Percentiles rank a stretch among this genome's conserved stretches.
phyloP scores from a whole-genome alignment of 2,797 vertebrate genomes.

The Sus cebifrons region DNA sequence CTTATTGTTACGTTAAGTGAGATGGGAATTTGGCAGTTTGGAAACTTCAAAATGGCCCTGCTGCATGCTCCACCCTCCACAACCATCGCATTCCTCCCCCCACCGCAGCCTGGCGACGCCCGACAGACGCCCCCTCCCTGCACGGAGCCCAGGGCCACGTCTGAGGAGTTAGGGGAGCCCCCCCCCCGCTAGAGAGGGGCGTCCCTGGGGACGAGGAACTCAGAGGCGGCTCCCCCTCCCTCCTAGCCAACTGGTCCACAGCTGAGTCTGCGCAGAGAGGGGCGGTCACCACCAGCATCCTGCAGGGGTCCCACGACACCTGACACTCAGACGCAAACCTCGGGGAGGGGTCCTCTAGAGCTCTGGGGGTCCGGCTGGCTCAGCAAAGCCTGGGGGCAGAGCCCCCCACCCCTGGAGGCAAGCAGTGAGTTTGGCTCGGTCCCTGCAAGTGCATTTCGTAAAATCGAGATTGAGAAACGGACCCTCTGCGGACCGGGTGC shows the following conservation, averaged over 20 bases:
- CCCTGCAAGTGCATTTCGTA: accelerated
- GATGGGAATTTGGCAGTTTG: neutral
- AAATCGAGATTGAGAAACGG: accelerated
- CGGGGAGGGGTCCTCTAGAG: neutral
- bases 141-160: conserved; percentile 64
- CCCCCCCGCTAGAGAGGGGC: conserved; percentile 65
- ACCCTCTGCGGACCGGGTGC: neutral
- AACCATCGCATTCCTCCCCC: no score
- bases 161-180: conserved; percentile 70
- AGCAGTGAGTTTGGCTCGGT: accelerated
- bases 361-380: accelerated
- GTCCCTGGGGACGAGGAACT: neutral
- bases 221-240: neutral
- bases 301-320: accelerated
- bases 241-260: neutral
- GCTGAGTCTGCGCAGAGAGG: neutral
- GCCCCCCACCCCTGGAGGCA: accelerated
- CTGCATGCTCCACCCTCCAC: no score
- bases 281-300: accelerated
- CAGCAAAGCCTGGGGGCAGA: no score
- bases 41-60: neutral
- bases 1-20: neutral
- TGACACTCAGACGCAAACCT: neutral
- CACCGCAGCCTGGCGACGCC: accelerated
- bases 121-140: conserved; percentile 38